phyloP scores from a whole-genome alignment of 2,797 vertebrate genomes.

The Astyanax mexicanus region DNA sequence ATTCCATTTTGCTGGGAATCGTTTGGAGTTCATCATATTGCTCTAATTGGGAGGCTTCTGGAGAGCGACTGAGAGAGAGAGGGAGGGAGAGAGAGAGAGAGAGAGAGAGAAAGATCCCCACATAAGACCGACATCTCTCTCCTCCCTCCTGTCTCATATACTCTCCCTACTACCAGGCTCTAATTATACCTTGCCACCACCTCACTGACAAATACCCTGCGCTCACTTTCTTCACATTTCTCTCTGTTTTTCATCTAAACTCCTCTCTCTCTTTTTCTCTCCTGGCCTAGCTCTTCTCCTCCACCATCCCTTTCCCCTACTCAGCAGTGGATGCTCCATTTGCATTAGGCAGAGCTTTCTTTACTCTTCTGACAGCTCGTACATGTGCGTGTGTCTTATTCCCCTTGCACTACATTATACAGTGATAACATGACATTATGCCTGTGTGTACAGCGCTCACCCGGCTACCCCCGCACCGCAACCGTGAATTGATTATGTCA shows the following conservation, averaged over 20 bases:
- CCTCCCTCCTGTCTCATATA: constrained; percentile 12
- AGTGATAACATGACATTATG: not conserved
- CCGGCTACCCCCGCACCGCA: no score
- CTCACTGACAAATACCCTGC: constrained; percentile 42
- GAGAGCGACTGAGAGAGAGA: not conserved
- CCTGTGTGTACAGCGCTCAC: not conserved
- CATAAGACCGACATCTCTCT: constrained; percentile 17
- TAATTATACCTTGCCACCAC: constrained; percentile 38
- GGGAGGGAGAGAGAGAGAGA: no score
- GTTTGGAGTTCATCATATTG: not conserved
- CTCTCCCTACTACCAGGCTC: constrained; percentile 14
- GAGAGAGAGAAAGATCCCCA: not conserved
- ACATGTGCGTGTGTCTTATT: not conserved
- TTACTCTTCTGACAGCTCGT: not conserved
- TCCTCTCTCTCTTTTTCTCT: constrained; percentile 9
- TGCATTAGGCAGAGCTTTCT: not conserved
- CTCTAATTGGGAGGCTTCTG: constrained; percentile 28
- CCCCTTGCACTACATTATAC: not conserved
- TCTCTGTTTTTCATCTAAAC: constrained; percentile 32
- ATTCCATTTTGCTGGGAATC: constrained; percentile 1
- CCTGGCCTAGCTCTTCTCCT: constrained; percentile 8
- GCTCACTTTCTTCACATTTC: constrained; percentile 67
- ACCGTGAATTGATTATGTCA: not conserved
- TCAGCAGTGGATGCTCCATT: constrained; percentile 3
- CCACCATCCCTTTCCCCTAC: constrained; percentile 2